These are phyloP conservation scores for Pyrocoelia pectoralis DNA, from an alignment of 2,888 invertebrate species.

Conservation along the genomic window DNA sequence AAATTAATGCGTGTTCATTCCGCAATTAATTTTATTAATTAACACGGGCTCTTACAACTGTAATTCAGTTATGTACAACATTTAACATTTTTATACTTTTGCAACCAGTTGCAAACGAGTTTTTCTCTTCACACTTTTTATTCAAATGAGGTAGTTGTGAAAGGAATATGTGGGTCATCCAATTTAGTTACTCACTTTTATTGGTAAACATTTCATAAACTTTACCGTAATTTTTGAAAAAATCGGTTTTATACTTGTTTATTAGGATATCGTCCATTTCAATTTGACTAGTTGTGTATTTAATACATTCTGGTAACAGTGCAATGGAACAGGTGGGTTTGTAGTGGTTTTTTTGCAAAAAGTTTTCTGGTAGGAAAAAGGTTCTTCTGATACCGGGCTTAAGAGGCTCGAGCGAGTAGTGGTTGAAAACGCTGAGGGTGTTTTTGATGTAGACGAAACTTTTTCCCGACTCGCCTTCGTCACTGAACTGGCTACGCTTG, in stretches of 20 bases:
- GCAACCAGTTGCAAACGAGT: too few relatives aligned
- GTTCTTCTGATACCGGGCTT: conserved; percentile 63
- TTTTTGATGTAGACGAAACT: conserved; percentile 73
- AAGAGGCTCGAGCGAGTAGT: conserved; percentile 72
- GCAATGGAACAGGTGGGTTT: conserved; percentile 59
- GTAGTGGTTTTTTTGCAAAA: conserved; percentile 75
- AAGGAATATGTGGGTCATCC: neutral
- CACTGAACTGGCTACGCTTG: conserved; percentile 60
- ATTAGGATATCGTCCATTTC: conserved; percentile 48
- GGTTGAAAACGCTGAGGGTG: conserved; percentile 77
- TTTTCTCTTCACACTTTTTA: too few relatives aligned
- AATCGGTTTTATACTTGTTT: conserved; percentile 47
- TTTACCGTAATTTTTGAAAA: conserved; percentile 39
- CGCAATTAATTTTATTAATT: too few relatives aligned
- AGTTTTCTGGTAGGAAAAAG: conserved; percentile 66
- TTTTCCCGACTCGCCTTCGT: conserved; percentile 72
- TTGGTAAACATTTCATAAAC: neutral
- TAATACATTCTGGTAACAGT: conserved; percentile 54
- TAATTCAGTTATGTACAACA: too few relatives aligned
- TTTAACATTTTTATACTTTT: too few relatives aligned
- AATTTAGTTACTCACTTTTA: neutral
- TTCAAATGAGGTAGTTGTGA: too few relatives aligned
- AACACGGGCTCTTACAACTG: too few relatives aligned
- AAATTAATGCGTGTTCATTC: too few relatives aligned
- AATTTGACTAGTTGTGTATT: conserved; percentile 50